phyloP scores from a whole-genome alignment of 64 coral and sea anemone genomes.

The Montipora efflorescens region DNA sequence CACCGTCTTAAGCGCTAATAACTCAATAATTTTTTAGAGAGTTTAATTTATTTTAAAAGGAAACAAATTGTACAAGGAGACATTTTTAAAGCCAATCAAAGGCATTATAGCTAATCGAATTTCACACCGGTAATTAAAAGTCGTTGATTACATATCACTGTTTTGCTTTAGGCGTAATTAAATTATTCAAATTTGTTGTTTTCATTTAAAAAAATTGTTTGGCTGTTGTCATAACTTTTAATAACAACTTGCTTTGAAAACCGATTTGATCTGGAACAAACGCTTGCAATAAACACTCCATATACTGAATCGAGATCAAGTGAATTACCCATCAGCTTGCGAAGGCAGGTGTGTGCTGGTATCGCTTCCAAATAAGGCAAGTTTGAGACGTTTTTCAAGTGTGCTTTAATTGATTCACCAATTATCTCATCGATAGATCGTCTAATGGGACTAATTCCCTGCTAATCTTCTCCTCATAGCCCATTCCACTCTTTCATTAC shows the following conservation, averaged over 20 bases:
- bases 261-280: neutral
- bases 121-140: conserved; percentile 80
- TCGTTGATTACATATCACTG: conserved; percentile 87
- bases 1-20: conserved; percentile 60
- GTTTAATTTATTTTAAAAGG: conserved; percentile 52
- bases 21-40: conserved; percentile 44
- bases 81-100: conserved; percentile 62
- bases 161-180: conserved; percentile 85
- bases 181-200: conserved; percentile 95
- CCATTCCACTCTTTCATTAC: conserved; percentile 81
- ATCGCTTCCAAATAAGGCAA: conserved; percentile 62
- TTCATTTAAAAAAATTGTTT: conserved; percentile 55
- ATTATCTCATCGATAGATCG: conserved; percentile 95
- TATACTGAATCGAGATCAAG: neutral
- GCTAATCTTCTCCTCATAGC: conserved; percentile 84
- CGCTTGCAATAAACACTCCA: neutral
- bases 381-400: conserved; percentile 53
- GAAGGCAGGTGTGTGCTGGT: conserved; percentile 62
- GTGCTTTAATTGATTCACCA: conserved; percentile 89
- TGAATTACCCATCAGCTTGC: neutral
- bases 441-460: conserved; percentile 92
- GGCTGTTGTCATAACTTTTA: conserved; percentile 74
- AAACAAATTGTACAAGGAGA: conserved; percentile 51
- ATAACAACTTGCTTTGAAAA: conserved; percentile 28
- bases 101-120: conserved; percentile 66